Evolutionary conservation across 2,888 invertebrate species (phyloP).

Genomic region (Anoplius nigerrimus): DNA sequence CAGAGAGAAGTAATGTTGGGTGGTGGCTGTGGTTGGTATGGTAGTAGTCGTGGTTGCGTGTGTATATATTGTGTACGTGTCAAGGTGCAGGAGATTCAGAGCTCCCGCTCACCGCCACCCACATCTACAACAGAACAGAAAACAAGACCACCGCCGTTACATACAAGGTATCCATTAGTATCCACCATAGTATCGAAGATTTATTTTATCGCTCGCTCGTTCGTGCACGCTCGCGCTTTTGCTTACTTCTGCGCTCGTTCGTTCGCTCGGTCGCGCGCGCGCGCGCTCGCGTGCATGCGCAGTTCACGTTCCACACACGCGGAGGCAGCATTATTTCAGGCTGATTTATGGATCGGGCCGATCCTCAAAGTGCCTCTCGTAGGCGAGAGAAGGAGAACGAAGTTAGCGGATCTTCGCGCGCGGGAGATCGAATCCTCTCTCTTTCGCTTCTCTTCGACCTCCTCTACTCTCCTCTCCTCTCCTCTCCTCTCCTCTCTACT

Average conservation of each 20-base stretch:
- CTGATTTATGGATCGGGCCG: constrained; percentile 64
- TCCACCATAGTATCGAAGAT: constrained; percentile 68
- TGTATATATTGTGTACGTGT: constrained; percentile 45
- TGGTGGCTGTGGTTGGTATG: constrained; percentile 27
- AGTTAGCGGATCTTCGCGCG: constrained; percentile 38
- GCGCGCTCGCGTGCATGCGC: constrained; percentile 42
- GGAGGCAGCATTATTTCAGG: constrained; percentile 62
- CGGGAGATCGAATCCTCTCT: constrained; percentile 9
- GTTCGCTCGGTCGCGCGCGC: constrained; percentile 35
- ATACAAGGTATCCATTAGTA: constrained; percentile 74
- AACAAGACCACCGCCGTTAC: constrained; percentile 75
- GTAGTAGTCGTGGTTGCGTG: constrained; percentile 36
- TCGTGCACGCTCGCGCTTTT: constrained; percentile 41
- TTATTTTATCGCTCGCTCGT: constrained; percentile 65
- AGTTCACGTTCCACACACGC: constrained; percentile 51
- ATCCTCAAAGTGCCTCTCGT: constrained; percentile 43
- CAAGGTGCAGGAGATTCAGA: constrained; percentile 69
- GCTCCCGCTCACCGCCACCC: constrained; percentile 76
- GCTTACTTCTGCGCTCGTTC: constrained; percentile 51
- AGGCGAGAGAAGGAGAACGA: constrained; percentile 34
- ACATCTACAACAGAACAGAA: constrained; percentile 76
- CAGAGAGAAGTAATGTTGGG: neutral
- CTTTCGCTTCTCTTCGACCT: neutral
- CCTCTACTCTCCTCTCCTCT: neutral
- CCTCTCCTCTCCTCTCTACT: constrained; percentile 25